Percentiles rank a stretch among this genome's conserved stretches.
phyloP scores from a whole-genome alignment of 2,888 invertebrate species.

The Therioaphis trifolii region DNA sequence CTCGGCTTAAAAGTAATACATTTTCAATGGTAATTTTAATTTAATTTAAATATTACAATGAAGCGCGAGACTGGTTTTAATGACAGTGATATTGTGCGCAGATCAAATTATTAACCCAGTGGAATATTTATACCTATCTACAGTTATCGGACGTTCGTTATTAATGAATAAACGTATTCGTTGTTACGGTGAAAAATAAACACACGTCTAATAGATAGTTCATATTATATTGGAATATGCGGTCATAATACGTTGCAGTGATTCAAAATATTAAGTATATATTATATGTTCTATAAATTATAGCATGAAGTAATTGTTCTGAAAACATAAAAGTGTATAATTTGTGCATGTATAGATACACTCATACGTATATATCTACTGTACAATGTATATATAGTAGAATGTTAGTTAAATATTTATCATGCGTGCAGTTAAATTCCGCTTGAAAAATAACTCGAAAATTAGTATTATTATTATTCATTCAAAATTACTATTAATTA shows the following conservation, averaged over 20 bases:
- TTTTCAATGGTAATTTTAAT: neutral
- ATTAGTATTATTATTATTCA: slow-evolving; percentile 22
- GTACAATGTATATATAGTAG: neutral
- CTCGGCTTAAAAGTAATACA: neutral
- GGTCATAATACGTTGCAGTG: neutral
- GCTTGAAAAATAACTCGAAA: neutral
- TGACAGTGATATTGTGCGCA: too few relatives aligned
- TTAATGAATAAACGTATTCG: neutral
- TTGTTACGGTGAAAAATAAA: neutral
- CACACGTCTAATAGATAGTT: neutral
- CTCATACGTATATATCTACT: neutral
- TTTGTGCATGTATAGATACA: neutral
- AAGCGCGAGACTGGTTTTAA: neutral
- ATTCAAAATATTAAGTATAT: neutral
- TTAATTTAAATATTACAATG: slow-evolving; percentile 29
- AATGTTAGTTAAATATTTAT: neutral
- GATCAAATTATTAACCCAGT: neutral
- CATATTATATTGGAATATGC: neutral
- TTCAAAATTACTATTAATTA: neutral
- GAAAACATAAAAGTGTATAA: neutral
- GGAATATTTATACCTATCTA: neutral
- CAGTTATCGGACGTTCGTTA: neutral
- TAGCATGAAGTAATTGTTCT: neutral
- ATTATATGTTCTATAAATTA: neutral
- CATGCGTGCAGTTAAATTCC: neutral